Conservation (phyloP, 37 sponge, comb jelly and placozoan species). For the Ianthella basta region DNA sequence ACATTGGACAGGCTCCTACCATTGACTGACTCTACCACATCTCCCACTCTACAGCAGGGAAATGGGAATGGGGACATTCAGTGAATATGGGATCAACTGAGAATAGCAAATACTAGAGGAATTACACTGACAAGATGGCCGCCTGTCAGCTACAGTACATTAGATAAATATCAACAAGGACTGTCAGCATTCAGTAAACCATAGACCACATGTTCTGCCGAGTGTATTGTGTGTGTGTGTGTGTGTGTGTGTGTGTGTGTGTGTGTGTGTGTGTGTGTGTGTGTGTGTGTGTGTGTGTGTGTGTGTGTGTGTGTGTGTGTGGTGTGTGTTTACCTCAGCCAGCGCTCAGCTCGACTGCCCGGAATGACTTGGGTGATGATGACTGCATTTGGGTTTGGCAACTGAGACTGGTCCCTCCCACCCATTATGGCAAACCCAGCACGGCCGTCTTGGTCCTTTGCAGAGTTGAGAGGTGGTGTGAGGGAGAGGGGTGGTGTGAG, state of each 20-base stretch:
- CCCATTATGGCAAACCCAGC: slow-evolving; percentile 83
- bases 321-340: slow-evolving; percentile 57
- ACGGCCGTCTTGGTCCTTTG: slow-evolving; percentile 46
- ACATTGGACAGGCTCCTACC: slow-evolving; percentile 56
- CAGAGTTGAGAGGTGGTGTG: too few species aligned
- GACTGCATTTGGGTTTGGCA: slow-evolving; percentile 78
- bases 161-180: too few species aligned
- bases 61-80: background rate
- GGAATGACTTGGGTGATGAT: slow-evolving; percentile 67
- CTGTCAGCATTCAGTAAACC: too few species aligned
- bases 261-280: background rate
- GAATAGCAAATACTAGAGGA: background rate
- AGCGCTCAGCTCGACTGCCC: slow-evolving; percentile 65
- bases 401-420: slow-evolving; percentile 79
- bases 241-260: too few species aligned
- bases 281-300: background rate
- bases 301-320: background rate
- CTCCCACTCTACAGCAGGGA: slow-evolving; percentile 51
- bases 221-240: too few species aligned
- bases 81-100: background rate
- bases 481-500: too few species aligned
- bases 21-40: slow-evolving; percentile 74
- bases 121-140: background rate
- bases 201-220: too few species aligned
- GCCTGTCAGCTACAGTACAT: background rate